Evolutionary conservation across 2,113 vertebrate genomes (phyloP).

Genomic region (Sceloporus tristichus): DNA sequence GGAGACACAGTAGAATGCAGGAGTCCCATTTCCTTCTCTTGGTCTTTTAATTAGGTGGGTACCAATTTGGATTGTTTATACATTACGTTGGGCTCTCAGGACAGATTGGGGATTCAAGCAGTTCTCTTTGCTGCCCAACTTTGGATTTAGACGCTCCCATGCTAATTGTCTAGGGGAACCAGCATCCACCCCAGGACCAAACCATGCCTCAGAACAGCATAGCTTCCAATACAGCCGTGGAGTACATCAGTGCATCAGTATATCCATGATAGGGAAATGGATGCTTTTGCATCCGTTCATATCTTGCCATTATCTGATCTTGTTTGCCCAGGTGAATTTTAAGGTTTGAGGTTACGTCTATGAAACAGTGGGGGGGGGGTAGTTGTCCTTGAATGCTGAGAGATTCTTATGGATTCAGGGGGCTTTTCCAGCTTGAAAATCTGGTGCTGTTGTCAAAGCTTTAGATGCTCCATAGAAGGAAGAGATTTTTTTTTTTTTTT

Average conservation of each 20-base stretch:
- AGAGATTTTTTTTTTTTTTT: neutral
- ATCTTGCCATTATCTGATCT: neutral
- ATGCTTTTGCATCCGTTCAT: neutral
- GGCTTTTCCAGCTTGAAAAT: neutral
- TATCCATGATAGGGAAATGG: neutral
- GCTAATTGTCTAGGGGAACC: neutral
- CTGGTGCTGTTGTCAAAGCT: neutral
- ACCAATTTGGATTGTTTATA: neutral
- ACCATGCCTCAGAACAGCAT: neutral
- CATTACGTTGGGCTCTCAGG: neutral
- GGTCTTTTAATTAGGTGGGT: neutral
- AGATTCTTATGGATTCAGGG: neutral
- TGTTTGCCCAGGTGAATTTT: neutral
- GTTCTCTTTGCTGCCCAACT: no score
- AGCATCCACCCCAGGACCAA: neutral
- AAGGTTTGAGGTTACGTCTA: neutral
- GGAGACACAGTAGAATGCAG: neutral
- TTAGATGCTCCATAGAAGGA: neutral
- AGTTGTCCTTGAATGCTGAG: neutral
- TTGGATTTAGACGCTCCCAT: neutral
- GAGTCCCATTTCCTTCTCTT: neutral
- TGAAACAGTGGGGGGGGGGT: neutral
- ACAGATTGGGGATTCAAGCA: neutral
- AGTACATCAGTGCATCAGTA: neutral
- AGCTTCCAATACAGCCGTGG: no score